Evolutionary conservation across 2,888 invertebrate species (phyloP), one percentile per base, ranked within the genome.

Genomic region (Napeogenes sylphis): DNA sequence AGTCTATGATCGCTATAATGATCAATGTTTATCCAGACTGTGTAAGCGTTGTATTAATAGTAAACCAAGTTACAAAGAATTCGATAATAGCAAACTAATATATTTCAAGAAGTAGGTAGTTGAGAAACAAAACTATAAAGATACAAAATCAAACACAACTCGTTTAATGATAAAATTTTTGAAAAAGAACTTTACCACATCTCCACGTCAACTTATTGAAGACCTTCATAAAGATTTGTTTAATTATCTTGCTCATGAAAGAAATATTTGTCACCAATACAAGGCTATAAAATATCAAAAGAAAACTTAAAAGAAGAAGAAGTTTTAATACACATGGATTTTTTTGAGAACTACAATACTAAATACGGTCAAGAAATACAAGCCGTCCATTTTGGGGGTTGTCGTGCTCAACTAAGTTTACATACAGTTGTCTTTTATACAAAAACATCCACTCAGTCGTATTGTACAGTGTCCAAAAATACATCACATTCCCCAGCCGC

Each of bases 401-500:
- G 77, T 4, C 56, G 76, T 54, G 59, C 54, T 33, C 78, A 80
- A 66, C 68, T 80, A 4, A 76, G 74, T 58, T 69, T 83, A n/a
- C 82, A 83, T 64, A 81, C 80, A 45, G 80, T 78, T 4, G 77
- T 82, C 30, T 65, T 77, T 4, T 82, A 81, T 58, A 59, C 57
- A 5, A 65, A 65, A 63, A 60, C 66, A 45, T 57, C 56, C 12
- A 65, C 58, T 5, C 61, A 53, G 38, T 70, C 68, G 12, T n/a
- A n/a, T n/a, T n/a, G n/a, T n/a, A n/a, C n/a, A n/a, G n/a, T n/a
- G n/a, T n/a, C n/a, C n/a, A n/a, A n/a, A n/a, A n/a, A n/a, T n/a
- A n/a, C n/a, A n/a, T n/a, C n/a, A n/a, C n/a, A n/a, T n/a, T n/a
- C n/a, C n/a, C n/a, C n/a, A n/a, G n/a, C n/a, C n/a, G n/a, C n/a